phyloP scores from a whole-genome alignment of 2,113 vertebrate genomes.

The Thunnus thynnus region DNA sequence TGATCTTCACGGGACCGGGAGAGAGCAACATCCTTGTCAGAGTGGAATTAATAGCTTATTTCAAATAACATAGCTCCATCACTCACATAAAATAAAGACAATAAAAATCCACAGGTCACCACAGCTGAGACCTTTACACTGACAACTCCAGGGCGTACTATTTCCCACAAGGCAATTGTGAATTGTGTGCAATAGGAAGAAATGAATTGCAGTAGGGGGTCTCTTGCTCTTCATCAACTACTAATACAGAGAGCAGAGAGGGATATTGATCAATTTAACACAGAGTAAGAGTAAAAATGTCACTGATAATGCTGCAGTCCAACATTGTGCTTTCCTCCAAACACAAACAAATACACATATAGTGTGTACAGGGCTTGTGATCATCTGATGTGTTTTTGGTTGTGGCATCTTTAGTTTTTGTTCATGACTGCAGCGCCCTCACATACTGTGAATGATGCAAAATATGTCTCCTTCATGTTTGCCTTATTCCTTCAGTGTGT shows the following conservation, averaged over 20 bases:
- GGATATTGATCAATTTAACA: slow-evolving; percentile 11
- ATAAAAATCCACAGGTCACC: neutral
- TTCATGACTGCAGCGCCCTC: neutral
- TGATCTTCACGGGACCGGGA: neutral
- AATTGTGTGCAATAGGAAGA: neutral
- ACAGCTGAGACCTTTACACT: slow-evolving; percentile 1
- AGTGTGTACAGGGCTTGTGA: neutral
- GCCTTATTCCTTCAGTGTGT: too few species aligned
- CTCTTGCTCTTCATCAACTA: slow-evolving; percentile 11
- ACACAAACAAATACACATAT: neutral
- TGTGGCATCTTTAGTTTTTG: neutral
- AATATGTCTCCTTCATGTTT: too few species aligned
- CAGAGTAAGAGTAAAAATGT: slow-evolving; percentile 6
- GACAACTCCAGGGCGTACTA: neutral
- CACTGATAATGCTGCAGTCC: neutral
- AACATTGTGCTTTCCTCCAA: neutral
- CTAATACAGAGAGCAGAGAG: neutral
- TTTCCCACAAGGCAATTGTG: neutral
- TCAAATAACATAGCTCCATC: slow-evolving; percentile 2
- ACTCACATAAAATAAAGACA: neutral
- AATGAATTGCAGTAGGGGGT: neutral
- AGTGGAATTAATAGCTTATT: slow-evolving; percentile 13
- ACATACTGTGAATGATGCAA: too few species aligned
- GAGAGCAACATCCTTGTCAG: neutral
- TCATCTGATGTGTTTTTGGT: neutral